Evolutionary conservation across 2,113 vertebrate species (phyloP).

Genomic region (Sylvietta virens): DNA sequence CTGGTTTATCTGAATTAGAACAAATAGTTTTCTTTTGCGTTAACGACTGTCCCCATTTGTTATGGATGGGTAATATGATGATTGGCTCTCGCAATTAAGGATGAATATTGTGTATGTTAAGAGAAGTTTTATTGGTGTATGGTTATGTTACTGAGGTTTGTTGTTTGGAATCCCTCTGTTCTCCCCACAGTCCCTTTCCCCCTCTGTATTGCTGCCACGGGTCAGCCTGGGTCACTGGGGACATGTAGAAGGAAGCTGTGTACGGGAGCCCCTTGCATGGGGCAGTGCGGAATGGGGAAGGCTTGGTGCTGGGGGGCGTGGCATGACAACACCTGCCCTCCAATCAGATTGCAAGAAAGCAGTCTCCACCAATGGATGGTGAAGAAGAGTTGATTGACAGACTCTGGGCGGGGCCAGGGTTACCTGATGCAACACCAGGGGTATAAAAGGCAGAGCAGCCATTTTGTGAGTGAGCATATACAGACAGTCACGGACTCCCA

Average conservation of each 20-base stretch:
- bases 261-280: neutral
- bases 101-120: neutral
- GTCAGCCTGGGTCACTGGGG: neutral
- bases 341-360: neutral
- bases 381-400: neutral
- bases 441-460: neutral
- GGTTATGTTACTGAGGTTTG: neutral
- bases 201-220: neutral
- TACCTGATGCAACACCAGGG: neutral
- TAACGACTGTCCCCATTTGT: fast-evolving
- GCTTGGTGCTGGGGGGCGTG: neutral
- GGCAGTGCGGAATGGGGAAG: neutral
- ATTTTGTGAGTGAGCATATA: neutral
- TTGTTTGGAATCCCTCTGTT: neutral
- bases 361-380: neutral
- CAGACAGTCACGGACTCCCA: neutral
- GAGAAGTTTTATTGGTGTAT: neutral
- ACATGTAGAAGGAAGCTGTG: neutral
- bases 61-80: neutral
- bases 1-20: neutral
- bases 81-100: neutral
- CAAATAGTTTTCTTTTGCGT: neutral
- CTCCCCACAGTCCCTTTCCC: neutral
- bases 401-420: neutral
- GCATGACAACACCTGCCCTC: neutral